Percentiles rank a stretch among this genome's conserved stretches.
Evolutionary conservation across 2,113 vertebrate genomes (phyloP).

Genomic region (Morone saxatilis): DNA sequence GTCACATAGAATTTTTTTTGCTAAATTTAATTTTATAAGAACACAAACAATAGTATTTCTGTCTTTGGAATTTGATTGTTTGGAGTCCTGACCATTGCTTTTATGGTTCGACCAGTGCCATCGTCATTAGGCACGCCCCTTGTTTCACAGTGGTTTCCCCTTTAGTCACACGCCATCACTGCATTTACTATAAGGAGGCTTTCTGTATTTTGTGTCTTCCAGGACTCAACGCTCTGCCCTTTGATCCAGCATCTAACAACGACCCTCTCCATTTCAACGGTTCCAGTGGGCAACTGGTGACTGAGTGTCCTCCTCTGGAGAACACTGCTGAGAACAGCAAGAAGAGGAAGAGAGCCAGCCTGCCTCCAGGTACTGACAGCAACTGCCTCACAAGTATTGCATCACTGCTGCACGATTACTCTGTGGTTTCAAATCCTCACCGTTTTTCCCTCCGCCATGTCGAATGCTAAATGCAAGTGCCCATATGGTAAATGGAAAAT

Average conservation of each 20-base stretch:
- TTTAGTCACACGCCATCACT: neutral
- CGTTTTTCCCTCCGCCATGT: constrained; percentile 37
- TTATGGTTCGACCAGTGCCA: neutral
- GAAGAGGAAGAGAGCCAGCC: constrained; percentile 88
- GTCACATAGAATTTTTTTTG: neutral
- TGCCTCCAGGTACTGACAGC: constrained; percentile 87
- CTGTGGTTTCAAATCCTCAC: constrained; percentile 30
- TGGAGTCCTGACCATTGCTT: neutral
- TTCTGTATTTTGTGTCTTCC: constrained; percentile 60
- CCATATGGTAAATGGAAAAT: constrained; percentile 20
- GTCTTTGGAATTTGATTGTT: neutral
- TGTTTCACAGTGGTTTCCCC: neutral
- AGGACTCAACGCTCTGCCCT: constrained; percentile 92
- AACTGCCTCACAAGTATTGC: constrained; percentile 2
- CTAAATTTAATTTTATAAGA: neutral
- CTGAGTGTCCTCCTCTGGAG: constrained; percentile 86
- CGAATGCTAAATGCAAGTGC: constrained; percentile 34
- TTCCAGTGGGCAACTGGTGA: constrained; percentile 78
- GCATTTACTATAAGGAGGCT: neutral
- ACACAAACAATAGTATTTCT: neutral
- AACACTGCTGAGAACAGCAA: constrained; percentile 87
- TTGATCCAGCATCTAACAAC: constrained; percentile 88
- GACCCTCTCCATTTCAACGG: constrained; percentile 87
- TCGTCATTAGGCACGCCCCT: neutral
- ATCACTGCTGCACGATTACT: constrained; percentile 31